phyloP scores from a whole-genome alignment of 2,113 vertebrate genomes.

The Phasianus colchicus region DNA sequence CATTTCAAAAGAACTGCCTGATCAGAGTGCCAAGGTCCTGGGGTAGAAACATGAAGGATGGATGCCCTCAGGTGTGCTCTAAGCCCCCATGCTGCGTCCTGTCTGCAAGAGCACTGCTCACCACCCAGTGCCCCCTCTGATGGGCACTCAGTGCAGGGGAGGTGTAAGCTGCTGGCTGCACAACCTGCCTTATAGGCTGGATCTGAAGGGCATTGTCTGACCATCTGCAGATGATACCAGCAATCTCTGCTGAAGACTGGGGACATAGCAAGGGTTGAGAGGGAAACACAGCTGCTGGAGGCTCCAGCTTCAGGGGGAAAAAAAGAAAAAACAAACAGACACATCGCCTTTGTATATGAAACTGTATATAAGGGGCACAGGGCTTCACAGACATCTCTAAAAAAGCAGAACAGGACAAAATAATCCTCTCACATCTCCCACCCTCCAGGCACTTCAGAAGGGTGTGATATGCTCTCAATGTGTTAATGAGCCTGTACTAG shows the following conservation, averaged over 20 bases:
- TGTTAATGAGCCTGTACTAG: neutral
- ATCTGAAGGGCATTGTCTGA: neutral
- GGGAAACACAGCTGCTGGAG: neutral
- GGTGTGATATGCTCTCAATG: neutral
- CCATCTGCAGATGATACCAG: neutral
- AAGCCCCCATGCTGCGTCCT: neutral
- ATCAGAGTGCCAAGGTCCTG: neutral
- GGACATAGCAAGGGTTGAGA: neutral
- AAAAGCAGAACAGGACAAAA: neutral
- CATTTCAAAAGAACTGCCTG: neutral
- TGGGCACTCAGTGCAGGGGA: neutral
- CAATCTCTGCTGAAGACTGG: neutral
- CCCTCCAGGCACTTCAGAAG: neutral
- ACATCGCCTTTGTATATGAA: neutral
- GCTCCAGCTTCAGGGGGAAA: neutral
- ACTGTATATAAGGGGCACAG: neutral
- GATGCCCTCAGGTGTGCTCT: neutral
- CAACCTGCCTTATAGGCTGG: neutral
- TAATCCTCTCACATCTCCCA: neutral
- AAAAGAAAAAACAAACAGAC: neutral
- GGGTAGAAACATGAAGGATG: neutral
- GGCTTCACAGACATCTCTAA: neutral
- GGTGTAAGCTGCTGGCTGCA: neutral
- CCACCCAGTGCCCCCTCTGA: neutral
- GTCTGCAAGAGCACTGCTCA: neutral